phyloP scores from a whole-genome alignment of 2,888 invertebrate species.

The Lycocerus yunnanus region DNA sequence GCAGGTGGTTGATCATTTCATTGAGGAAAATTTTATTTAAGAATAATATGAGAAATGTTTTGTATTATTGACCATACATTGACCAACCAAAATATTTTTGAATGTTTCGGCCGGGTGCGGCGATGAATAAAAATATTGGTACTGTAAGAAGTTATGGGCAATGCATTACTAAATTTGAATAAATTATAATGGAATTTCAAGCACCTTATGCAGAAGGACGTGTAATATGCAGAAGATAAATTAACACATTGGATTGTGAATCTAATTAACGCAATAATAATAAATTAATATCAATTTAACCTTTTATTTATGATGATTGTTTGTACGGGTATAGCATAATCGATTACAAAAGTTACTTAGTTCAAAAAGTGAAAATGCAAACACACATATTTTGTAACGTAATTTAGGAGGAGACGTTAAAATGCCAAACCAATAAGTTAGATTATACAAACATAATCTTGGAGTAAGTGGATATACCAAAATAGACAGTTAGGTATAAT shows the following conservation, averaged over 20 bases:
- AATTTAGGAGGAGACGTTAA: constrained; percentile 2
- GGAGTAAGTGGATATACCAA: constrained; percentile 3
- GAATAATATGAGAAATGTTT: no score
- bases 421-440: constrained; percentile 2
- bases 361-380: constrained; percentile 3
- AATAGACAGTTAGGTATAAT: constrained; percentile 11
- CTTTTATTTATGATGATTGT: neutral
- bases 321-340: neutral
- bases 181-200: neutral
- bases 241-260: neutral
- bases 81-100: no score
- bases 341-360: neutral
- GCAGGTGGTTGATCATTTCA: neutral
- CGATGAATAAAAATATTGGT: neutral
- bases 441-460: constrained; percentile 1
- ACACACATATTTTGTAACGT: constrained; percentile 9
- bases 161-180: neutral
- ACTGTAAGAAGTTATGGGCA: neutral
- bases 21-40: no score
- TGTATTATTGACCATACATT: no score
- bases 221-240: neutral
- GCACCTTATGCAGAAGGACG: neutral
- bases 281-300: neutral
- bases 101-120: neutral
- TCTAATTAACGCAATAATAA: neutral